Percentiles rank a stretch among this genome's conserved stretches.
Conservation (phyloP, 2,888 invertebrate species). For the Euspilapteryx auroguttella region DNA sequence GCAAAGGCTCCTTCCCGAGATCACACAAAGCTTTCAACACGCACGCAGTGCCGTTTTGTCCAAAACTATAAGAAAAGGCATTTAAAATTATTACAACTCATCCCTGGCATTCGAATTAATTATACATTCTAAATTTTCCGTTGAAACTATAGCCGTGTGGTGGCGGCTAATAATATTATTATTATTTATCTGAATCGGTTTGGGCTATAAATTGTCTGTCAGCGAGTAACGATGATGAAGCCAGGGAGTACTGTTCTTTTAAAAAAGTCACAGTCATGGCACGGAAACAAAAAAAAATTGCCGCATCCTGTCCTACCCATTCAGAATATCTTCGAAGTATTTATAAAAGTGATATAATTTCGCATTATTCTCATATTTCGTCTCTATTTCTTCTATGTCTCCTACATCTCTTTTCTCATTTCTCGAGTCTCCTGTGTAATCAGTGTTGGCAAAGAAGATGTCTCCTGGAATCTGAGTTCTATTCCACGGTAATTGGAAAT, state of each 20-base stretch:
- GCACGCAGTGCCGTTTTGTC: conserved; percentile 67
- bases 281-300: conserved; percentile 7
- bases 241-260: no score
- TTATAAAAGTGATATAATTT: conserved; percentile 41
- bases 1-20: conserved; percentile 64
- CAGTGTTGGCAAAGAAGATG: conserved; percentile 29
- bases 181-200: no score
- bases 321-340: conserved; percentile 28
- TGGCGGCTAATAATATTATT: no score
- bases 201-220: no score
- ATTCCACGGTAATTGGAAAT: conserved; percentile 49
- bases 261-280: no score
- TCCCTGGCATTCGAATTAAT: no score
- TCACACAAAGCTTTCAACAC: conserved; percentile 70
- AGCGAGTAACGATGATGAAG: no score
- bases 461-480: conserved; percentile 38
- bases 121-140: no score
- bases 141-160: no score
- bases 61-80: conserved; percentile 50
- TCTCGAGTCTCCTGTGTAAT: conserved; percentile 24
- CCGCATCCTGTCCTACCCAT: conserved; percentile 21
- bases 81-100: no score
- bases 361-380: conserved; percentile 19
- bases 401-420: conserved; percentile 12
- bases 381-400: background rate